Percentiles rank a stretch among this genome's conserved stretches.
These are phyloP conservation scores for Cosmia pyralina DNA, from an alignment of 2,888 invertebrate genomes.

Conservation along the genomic window DNA sequence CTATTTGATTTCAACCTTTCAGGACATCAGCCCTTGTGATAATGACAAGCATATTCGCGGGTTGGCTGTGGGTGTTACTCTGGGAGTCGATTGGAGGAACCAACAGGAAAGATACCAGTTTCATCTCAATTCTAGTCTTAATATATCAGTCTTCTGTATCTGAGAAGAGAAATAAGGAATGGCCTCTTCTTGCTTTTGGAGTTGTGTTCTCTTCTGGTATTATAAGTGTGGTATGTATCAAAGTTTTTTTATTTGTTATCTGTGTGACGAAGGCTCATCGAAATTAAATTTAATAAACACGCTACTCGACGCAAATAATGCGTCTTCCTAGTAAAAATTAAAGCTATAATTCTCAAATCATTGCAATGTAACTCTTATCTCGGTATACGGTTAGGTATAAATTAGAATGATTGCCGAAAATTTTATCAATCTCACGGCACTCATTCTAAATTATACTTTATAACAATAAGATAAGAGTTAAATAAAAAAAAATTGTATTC, in stretches of 20 bases:
- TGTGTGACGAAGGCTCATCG: background rate
- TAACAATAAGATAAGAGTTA: too few species aligned
- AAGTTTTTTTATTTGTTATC: background rate
- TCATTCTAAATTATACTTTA: too few species aligned
- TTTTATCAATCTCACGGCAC: too few species aligned
- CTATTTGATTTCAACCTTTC: slow-evolving; percentile 67
- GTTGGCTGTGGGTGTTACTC: slow-evolving; percentile 90
- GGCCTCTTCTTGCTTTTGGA: slow-evolving; percentile 90
- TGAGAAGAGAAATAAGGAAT: slow-evolving; percentile 85
- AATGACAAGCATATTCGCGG: slow-evolving; percentile 89
- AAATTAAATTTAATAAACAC: background rate
- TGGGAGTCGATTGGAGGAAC: slow-evolving; percentile 87
- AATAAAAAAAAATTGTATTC: too few species aligned
- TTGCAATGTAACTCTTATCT: too few species aligned
- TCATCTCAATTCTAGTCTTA: slow-evolving; percentile 90
- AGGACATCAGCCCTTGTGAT: slow-evolving; percentile 91
- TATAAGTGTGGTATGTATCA: slow-evolving; percentile 90
- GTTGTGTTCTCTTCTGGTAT: slow-evolving; percentile 90
- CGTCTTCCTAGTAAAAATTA: background rate
- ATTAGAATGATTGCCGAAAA: too few species aligned
- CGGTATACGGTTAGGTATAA: too few species aligned
- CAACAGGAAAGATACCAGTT: slow-evolving; percentile 86
- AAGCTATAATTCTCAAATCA: background rate
- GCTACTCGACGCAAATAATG: background rate
- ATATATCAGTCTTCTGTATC: slow-evolving; percentile 90